Conservation (phyloP, 2,888 invertebrate genomes). For the Morpho helenor region DNA sequence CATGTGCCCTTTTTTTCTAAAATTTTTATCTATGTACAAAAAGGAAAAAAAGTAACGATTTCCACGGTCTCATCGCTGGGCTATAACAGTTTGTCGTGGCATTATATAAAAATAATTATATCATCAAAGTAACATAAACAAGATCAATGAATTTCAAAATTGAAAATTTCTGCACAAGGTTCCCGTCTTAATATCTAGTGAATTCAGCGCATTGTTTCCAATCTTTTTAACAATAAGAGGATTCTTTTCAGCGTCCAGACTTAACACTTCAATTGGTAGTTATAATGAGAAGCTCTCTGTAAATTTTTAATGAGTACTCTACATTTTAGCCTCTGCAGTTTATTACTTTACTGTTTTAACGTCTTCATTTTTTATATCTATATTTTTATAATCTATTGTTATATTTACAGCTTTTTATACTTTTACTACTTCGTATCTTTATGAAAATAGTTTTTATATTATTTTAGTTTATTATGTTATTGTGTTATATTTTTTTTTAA, state of each 20-base stretch:
- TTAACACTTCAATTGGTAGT: constrained; percentile 43
- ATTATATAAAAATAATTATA: no score
- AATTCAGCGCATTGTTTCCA: constrained; percentile 27
- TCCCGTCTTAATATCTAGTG: constrained; percentile 22
- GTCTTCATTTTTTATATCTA: background rate
- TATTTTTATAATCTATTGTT: background rate
- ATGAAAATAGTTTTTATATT: no score
- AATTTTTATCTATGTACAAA: no score
- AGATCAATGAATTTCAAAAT: no score
- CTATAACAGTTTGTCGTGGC: no score
- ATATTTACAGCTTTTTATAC: background rate
- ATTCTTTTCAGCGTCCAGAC: constrained; percentile 23
- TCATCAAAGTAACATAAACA: no score
- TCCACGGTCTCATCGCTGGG: no score
- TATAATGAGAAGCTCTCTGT: constrained; percentile 42
- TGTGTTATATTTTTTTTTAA: no score
- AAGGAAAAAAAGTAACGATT: no score
- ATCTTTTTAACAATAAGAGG: constrained; percentile 26
- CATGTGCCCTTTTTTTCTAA: no score
- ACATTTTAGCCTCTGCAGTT: constrained; percentile 28
- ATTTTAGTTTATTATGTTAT: no score
- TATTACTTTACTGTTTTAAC: background rate
- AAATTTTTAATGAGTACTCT: constrained; percentile 47
- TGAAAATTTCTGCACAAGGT: background rate
- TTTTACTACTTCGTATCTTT: background rate